Percentiles rank a stretch among this genome's conserved stretches.
These are phyloP conservation scores for Poecilia picta DNA, from an alignment of 2,797 vertebrate genomes.

Conservation along the genomic window DNA sequence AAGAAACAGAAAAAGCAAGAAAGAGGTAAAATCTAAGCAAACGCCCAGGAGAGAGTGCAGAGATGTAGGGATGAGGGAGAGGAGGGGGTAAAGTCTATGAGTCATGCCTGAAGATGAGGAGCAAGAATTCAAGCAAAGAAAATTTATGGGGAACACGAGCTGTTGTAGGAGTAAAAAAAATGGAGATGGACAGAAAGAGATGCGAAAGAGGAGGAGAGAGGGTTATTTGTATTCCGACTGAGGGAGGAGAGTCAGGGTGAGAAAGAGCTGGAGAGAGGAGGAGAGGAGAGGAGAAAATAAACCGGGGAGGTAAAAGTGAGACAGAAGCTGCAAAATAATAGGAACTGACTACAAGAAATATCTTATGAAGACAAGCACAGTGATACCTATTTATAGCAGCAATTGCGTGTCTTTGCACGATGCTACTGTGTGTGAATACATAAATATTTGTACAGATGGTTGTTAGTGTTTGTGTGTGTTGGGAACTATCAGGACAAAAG, in stretches of 20 bases:
- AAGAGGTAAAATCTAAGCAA: slow-evolving; percentile 14
- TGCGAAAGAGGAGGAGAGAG: slow-evolving; percentile 37
- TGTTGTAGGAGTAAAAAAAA: slow-evolving; percentile 46
- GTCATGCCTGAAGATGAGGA: slow-evolving; percentile 59
- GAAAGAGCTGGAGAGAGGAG: slow-evolving; percentile 35
- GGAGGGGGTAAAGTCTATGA: slow-evolving; percentile 46
- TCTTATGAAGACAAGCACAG: slow-evolving; percentile 42
- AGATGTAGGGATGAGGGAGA: slow-evolving; percentile 33
- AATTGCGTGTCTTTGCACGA: slow-evolving; percentile 7
- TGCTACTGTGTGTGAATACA: slow-evolving; percentile 4
- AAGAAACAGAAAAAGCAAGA: neutral
- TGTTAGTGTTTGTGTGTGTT: slow-evolving; percentile 6
- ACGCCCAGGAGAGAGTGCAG: slow-evolving; percentile 18
- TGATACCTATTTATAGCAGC: slow-evolving; percentile 53
- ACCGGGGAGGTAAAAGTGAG: slow-evolving; percentile 24
- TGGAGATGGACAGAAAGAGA: slow-evolving; percentile 34
- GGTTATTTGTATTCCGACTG: slow-evolving; percentile 54
- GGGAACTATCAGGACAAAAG: slow-evolving; percentile 4
- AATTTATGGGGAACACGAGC: slow-evolving; percentile 59
- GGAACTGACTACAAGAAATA: slow-evolving; percentile 49
- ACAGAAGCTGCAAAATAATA: slow-evolving; percentile 24
- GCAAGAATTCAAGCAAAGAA: slow-evolving; percentile 53
- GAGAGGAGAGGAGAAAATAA: slow-evolving; percentile 7
- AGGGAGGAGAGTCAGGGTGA: slow-evolving; percentile 31
- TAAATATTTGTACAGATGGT: slow-evolving; percentile 35